These are phyloP conservation scores for Gymnocypris eckloni DNA, from an alignment of 2,797 vertebrate species.

Conservation along the genomic window DNA sequence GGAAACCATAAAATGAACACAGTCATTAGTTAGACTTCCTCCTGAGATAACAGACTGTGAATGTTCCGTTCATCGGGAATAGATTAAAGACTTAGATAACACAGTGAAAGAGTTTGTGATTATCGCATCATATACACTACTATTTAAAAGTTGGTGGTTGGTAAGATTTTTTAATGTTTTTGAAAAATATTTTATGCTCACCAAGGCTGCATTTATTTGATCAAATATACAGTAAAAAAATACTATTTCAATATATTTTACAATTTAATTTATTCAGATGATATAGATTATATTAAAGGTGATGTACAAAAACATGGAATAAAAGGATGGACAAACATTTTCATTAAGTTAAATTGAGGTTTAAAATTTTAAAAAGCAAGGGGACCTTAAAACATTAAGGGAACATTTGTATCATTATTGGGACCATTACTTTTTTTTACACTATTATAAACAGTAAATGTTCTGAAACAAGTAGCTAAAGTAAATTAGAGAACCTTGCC, in stretches of 20 bases:
- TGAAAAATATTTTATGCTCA: neutral
- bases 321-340: too few species aligned
- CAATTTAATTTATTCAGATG: neutral
- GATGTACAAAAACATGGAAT: too few species aligned
- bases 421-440: neutral
- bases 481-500: neutral
- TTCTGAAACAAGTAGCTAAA: neutral
- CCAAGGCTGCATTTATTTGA: neutral
- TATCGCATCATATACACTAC: neutral
- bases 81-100: neutral
- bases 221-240: neutral
- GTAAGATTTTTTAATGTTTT: neutral
- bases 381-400: neutral
- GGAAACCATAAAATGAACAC: constrained; percentile 26
- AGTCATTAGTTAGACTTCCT: constrained; percentile 27
- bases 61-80: neutral
- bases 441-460: too few species aligned
- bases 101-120: neutral
- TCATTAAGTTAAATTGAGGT: neutral
- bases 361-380: neutral
- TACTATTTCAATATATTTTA: neutral
- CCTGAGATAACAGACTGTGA: constrained; percentile 12
- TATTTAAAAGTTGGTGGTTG: neutral
- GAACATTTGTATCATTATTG: neutral
- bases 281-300: too few species aligned